Base-by-base conservation (phyloP, 2,113 vertebrate genomes). In the Gnathonemus longibarbis region DNA sequence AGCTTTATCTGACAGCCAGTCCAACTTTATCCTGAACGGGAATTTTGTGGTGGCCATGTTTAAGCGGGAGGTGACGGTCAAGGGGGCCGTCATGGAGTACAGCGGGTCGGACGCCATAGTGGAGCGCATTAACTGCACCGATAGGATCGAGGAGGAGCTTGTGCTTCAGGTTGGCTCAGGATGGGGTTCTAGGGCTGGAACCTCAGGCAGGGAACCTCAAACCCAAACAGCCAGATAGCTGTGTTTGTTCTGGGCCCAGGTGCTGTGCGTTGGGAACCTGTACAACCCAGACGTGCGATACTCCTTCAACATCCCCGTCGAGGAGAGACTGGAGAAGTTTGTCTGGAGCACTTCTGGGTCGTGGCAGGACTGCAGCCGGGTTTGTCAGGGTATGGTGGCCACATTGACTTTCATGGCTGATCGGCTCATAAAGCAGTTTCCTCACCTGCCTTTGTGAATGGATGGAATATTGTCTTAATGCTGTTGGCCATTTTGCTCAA, bases 1-100 rank as follows among this genome's bases (percentile, higher is more conserved):
- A 99, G 98, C 98, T 42, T 95, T 99, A 92, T 98, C 98, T 89
- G 97, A 98, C 91, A 92, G 94, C 92, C 96, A 96, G 48, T 98
- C 98, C 91, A 97, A 97, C 94, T 98, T 96, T 91, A 94, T 99
- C 87, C 95, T 99, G 92, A 99, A 99, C 92, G 98, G 98, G 90
- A 98, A 99, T 96, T 99, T 98, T 94, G 97, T 99, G 94, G 98
- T 99, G 92, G 97, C 97, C 95, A 98, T 97, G 96, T 98, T 98
- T 93, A 99, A 98, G 95, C 97, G 96, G 94, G 98, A 98, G 96
- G 96, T 99, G 93, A 96, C 92, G 90, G 92, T 98, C 89, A 96
- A 97, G 93, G 98, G 98, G 94, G 95, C 95, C 11, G 93, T 96
- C 92, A 97, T 99, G 24, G 98, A 99, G 91, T 99, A 99, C 95